A percentile compares a stretch with the other conserved stretches of the same genome.
Evolutionary conservation across 1,140 invertebrate species (phyloP).

Genomic region (Anastatus disparis): DNA sequence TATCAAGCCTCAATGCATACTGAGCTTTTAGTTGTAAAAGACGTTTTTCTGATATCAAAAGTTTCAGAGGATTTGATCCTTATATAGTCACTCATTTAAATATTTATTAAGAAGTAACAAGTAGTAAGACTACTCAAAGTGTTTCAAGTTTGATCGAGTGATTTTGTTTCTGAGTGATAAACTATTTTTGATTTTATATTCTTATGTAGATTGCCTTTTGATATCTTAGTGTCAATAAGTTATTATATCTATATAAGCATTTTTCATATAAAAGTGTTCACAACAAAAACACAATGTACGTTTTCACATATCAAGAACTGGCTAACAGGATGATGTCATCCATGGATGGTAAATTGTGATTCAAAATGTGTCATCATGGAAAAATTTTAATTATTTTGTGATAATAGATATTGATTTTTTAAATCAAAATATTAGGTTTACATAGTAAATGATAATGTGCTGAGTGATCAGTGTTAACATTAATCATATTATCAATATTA

Average conservation of each 20-base stretch:
- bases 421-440: too few species aligned
- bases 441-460: too few species aligned
- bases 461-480: too few species aligned
- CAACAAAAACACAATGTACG: constrained; percentile 60
- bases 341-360: constrained; percentile 64
- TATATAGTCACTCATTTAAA: too few species aligned
- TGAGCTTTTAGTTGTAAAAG: background rate
- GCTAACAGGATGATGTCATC: constrained; percentile 69
- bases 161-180: background rate
- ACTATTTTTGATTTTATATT: background rate
- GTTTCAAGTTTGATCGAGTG: too few species aligned
- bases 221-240: background rate
- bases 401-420: too few species aligned
- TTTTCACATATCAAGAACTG: constrained; percentile 66
- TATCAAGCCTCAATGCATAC: background rate
- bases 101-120: too few species aligned
- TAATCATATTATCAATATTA: too few species aligned
- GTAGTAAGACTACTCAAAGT: too few species aligned
- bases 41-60: background rate
- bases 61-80: too few species aligned
- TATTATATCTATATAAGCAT: too few species aligned
- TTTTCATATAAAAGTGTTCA: background rate
- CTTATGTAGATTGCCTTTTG: background rate
- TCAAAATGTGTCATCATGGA: constrained; percentile 12
- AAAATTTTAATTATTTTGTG: too few species aligned